Conservation (phyloP, 2,797 vertebrate species). For the Cygnus olor region DNA sequence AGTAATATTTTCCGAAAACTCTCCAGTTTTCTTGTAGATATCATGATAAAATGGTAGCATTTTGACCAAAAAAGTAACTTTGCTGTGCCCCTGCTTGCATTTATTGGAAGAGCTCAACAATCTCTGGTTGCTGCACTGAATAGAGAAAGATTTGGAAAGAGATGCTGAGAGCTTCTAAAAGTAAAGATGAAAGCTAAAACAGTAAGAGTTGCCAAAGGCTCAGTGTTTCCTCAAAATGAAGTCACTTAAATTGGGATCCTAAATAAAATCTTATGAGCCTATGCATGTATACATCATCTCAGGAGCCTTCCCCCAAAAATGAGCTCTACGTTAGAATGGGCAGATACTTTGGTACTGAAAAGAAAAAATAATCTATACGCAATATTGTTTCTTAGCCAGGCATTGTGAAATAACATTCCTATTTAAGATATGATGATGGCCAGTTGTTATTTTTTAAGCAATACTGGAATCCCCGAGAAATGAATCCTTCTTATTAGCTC, state of each 20-base stretch:
- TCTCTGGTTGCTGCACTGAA: background rate
- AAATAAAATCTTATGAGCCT: background rate
- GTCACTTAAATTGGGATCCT: background rate
- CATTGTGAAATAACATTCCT: slow-evolving; percentile 47
- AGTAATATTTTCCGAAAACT: background rate
- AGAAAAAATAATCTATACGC: slow-evolving; percentile 12
- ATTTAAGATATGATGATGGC: background rate
- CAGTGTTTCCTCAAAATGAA: background rate
- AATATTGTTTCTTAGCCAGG: background rate
- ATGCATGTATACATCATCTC: background rate
- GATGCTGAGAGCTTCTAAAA: background rate
- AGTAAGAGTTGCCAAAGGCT: background rate
- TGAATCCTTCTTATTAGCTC: slow-evolving; percentile 12
- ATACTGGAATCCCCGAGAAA: slow-evolving; percentile 30
- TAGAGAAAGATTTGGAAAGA: background rate
- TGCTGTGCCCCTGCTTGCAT: background rate
- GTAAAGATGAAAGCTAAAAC: background rate
- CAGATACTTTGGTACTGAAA: background rate
- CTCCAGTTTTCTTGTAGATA: background rate
- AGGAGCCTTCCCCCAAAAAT: background rate
- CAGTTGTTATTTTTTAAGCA: slow-evolving; percentile 44
- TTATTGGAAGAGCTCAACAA: background rate
- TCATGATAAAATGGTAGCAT: background rate
- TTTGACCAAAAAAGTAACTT: background rate
- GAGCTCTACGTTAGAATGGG: background rate